Evolutionary conservation across 2,888 invertebrate genomes (phyloP), one percentile per base, ranked within the genome.

Genomic region (Bugula neritina): DNA sequence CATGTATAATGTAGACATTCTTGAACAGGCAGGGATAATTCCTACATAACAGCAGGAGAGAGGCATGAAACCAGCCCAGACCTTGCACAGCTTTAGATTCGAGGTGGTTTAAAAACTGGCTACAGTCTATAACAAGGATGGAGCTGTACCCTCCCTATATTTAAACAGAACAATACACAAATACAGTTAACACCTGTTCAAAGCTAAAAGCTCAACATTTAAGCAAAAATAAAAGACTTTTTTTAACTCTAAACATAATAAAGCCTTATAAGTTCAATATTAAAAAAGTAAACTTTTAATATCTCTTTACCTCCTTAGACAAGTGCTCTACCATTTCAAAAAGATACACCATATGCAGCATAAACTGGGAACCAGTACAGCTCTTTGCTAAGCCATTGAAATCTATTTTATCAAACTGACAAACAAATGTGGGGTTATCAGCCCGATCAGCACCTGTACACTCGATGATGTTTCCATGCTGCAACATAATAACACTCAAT

Each of bases 61-160:
- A 25, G 27, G 63, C 17, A 27, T 63, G 27, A 31, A 63, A 63
- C 63, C 63, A 63, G 31, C 25, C 21, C 2, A 63, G n/a, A 13
- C 63, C 63, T 31, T 63, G 31, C 34, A 63, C 31, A 63, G 29
- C 3, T 10, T 21, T 17, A 13, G 63, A 63, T 2, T 63, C 25
- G 5, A 31, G 2, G 13, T 21, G 27, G 3, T 25, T 13, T 27
- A 25, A 13, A 31, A 63, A 63, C 29, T 5, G 27, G 10, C 31
- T 31, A 31, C 31, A 27, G 27, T 63, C 63, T 29, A 63, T 27
- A 10, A 63, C 31, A 5, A 63, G 63, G 13, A 31, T 63, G n/a
- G 63, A 63, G 5, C 63, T 63, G 63, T 63, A 63, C 2, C 63
- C 63, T 10, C n/a, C 27, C 63, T 63, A 27, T 29, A 63, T 43